Conservation (phyloP, 2,888 invertebrate species). For the Matsumyia berberina region DNA sequence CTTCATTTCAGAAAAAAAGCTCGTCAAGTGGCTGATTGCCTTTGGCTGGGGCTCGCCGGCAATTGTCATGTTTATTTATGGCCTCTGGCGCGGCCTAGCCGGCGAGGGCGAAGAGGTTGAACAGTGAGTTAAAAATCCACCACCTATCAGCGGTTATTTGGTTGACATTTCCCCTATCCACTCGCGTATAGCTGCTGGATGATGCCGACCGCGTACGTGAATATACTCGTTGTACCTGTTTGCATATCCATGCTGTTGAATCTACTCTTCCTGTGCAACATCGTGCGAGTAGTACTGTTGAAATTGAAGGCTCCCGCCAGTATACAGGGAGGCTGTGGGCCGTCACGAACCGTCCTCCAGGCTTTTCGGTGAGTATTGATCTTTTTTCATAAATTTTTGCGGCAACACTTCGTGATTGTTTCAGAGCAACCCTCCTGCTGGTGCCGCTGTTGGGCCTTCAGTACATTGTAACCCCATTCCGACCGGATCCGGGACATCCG, state of each 20-base stretch:
- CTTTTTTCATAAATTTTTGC: constrained; percentile 28
- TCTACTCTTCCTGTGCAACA: constrained; percentile 94
- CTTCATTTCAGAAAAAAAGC: constrained; percentile 94
- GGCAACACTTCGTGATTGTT: constrained; percentile 56
- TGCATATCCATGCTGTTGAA: constrained; percentile 92
- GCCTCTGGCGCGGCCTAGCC: constrained; percentile 87
- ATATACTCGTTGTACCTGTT: constrained; percentile 91
- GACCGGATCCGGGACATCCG: constrained; percentile 88
- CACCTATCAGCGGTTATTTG: not conserved
- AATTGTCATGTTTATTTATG: constrained; percentile 88
- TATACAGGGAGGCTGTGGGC: constrained; percentile 87
- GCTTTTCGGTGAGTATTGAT: constrained; percentile 87
- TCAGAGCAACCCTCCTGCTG: constrained; percentile 93
- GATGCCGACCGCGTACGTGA: constrained; percentile 89
- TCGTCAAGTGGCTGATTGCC: constrained; percentile 92
- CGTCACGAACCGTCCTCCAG: constrained; percentile 90
- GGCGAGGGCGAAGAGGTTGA: constrained; percentile 85
- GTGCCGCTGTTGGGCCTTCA: constrained; percentile 96
- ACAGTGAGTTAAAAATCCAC: constrained; percentile 85
- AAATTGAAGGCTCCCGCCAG: constrained; percentile 90
- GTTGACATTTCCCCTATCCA: constrained; percentile 23
- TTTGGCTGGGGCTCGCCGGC: constrained; percentile 94
- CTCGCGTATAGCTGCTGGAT: constrained; percentile 88
- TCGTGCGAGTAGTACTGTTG: constrained; percentile 93
- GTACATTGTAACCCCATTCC: constrained; percentile 94